Percentiles rank a stretch among this genome's conserved stretches.
phyloP scores from a whole-genome alignment of 2,113 vertebrate species.

The Mastomys natalensis region DNA sequence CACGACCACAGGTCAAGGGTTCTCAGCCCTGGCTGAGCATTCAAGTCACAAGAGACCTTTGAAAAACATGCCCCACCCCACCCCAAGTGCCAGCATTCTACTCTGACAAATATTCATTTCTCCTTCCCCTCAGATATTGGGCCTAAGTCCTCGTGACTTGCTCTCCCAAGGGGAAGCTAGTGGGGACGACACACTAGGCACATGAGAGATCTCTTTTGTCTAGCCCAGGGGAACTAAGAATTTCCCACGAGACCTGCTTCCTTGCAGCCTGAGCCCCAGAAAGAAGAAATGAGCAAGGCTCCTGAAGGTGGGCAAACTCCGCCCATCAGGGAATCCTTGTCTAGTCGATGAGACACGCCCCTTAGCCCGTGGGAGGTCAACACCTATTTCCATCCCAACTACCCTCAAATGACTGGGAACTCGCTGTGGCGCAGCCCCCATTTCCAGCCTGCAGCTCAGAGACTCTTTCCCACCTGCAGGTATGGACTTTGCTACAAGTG shows the following conservation, averaged over 20 bases:
- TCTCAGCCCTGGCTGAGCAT: not conserved
- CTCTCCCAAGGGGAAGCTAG: not conserved
- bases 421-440: rapidly evolving
- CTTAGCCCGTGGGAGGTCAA: too few relatives aligned
- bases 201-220: too few relatives aligned
- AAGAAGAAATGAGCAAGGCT: not conserved
- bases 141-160: not conserved
- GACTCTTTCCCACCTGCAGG: not conserved
- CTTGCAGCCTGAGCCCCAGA: not conserved
- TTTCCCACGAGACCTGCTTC: not conserved
- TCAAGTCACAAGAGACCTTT: not conserved
- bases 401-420: not conserved
- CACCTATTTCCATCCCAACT: not conserved
- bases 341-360: not conserved
- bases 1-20: not conserved
- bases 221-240: not conserved
- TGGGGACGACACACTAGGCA: too few relatives aligned
- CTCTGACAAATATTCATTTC: not conserved
- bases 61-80: not conserved
- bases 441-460: not conserved
- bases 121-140: rapidly evolving
- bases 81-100: not conserved
- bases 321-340: not conserved
- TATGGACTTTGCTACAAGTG: not conserved
- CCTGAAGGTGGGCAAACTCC: not conserved